phyloP scores from a whole-genome alignment of 2,888 invertebrate genomes.

The Agrilus cyanescens region DNA sequence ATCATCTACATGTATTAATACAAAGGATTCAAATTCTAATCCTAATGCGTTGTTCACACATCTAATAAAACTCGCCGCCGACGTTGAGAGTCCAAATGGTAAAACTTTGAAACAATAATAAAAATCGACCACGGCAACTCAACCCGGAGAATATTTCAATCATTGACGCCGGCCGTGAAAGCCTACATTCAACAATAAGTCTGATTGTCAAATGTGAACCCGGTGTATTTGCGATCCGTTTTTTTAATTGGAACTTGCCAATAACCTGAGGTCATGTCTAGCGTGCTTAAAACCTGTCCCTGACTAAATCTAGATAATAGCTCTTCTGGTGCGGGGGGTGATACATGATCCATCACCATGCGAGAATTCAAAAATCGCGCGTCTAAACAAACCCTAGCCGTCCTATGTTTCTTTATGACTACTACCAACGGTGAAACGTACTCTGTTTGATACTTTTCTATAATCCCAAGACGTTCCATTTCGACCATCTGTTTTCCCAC shows the following conservation, averaged over 20 bases:
- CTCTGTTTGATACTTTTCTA: constrained; percentile 4
- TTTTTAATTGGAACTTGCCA: too few species aligned
- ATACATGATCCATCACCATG: not conserved
- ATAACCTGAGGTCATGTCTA: too few species aligned
- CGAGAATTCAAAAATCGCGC: not conserved
- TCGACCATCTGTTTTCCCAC: constrained; percentile 1
- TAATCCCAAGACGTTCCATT: constrained; percentile 9
- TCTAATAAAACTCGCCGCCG: not conserved
- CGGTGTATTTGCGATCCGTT: not conserved
- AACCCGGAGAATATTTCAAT: too few species aligned
- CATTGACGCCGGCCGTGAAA: too few species aligned
- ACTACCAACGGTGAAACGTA: constrained; percentile 12
- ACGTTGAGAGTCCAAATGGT: constrained; percentile 1
- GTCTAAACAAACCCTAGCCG: not conserved
- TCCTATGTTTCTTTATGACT: not conserved
- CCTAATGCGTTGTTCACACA: not conserved
- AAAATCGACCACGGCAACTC: too few species aligned
- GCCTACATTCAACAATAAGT: not conserved
- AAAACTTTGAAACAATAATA: not conserved
- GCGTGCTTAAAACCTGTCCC: too few species aligned
- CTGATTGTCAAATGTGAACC: not conserved
- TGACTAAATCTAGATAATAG: too few species aligned
- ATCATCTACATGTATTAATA: too few species aligned
- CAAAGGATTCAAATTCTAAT: too few species aligned
- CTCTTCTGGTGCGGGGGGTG: not conserved